Base-by-base conservation (phyloP, 37 sponge, comb jelly and placozoan species). In the Tethya wilhelma region DNA sequence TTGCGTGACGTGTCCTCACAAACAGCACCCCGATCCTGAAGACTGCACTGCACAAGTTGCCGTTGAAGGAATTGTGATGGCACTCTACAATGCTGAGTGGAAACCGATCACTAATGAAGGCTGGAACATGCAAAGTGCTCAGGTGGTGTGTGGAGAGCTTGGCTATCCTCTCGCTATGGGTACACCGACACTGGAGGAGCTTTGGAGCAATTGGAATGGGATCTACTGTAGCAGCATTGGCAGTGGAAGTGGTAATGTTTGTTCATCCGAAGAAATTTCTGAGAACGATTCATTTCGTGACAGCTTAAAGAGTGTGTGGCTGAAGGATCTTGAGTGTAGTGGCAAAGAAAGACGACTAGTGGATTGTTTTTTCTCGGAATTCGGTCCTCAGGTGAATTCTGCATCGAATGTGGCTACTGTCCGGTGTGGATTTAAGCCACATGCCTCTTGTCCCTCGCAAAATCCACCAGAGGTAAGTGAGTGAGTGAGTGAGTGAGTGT, bases 81-180 rank as follows among this genome's bases (percentile, higher is more conserved):
- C 45, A 0, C 32, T 40, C 8, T 57, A 73, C 33, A 60, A 72
- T 29, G 65, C 63, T 0, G 29, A 57, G 49, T 93, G 94, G 94
- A 7, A 26, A 4, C 73, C 90, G 11, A 64, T 93, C 23, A 49
- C 81, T 33, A 72, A 69, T 8, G 67, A 63, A 23, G 74, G 70
- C 12, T 93, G 80, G 79, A 70, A 44, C 32, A 17, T 34, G n/a
- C 69, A 84, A 0, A 66, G 41, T 1, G 83, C 90, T 23, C 43
- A 44, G 9, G 75, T 89, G 9, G 86, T 79, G 17, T 93, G 94
- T 41, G 83, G 79, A 25, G 71, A 89, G 71, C 62, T 93, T 23
- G 94, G 94, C 0, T 93, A 86, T 44, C 94, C 94, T 29, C 22
- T 68, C 7, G 77, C 86, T 19, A 30, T 75, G 22, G 44, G 41